phyloP scores from a whole-genome alignment of 2,113 vertebrate genomes.

The Geothlypis trichas region DNA sequence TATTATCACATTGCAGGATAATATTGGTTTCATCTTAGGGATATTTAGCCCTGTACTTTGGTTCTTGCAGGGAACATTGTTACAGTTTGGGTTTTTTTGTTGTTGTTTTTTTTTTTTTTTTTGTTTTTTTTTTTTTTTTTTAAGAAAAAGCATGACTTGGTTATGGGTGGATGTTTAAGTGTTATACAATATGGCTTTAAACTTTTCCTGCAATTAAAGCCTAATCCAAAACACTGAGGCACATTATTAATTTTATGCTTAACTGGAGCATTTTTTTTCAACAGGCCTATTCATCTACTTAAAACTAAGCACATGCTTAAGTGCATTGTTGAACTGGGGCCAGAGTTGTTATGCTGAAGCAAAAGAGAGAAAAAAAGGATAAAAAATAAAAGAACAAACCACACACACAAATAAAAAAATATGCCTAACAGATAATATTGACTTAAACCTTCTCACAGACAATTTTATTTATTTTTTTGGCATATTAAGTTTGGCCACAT shows the following conservation, averaged over 20 bases:
- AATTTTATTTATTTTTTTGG: not conserved
- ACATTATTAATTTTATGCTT: conserved; percentile 39
- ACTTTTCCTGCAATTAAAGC: conserved; percentile 38
- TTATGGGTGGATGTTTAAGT: not conserved
- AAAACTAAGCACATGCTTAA: conserved; percentile 52
- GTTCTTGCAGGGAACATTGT: not conserved
- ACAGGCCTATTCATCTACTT: conserved; percentile 29
- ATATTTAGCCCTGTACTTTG: not conserved
- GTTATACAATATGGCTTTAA: conserved; percentile 35
- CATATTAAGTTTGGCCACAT: fast-evolving
- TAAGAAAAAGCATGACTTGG: not conserved
- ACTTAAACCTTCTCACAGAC: not conserved
- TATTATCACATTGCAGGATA: not conserved
- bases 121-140: not conserved
- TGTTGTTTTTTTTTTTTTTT: not conserved
- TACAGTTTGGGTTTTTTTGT: not conserved
- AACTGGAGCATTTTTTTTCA: conserved; percentile 29
- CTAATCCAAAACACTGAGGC: conserved; percentile 31
- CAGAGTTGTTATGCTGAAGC: conserved; percentile 7
- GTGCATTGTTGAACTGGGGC: conserved; percentile 40
- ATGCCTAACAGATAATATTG: not conserved
- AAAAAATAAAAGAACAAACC: not conserved
- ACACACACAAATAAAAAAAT: not conserved
- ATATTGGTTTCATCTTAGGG: not conserved
- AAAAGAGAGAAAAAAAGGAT: not conserved